Conservation (phyloP, 2,113 vertebrate genomes). For the Crotalus tigris region DNA sequence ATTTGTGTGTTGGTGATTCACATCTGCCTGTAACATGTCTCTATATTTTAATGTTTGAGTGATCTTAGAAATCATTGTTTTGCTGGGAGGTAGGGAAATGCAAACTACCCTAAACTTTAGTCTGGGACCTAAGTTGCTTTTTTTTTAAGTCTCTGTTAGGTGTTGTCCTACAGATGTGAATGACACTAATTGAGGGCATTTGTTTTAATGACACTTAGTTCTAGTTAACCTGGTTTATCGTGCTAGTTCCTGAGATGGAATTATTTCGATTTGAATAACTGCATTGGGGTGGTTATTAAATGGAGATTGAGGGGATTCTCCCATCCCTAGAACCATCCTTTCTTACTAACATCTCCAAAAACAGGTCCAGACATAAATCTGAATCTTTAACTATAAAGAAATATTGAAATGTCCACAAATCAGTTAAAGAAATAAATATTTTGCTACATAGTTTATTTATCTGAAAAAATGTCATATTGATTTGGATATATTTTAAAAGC, state of each 20-base stretch:
- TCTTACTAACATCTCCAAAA: neutral
- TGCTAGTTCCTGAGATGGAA: neutral
- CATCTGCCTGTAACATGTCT: neutral
- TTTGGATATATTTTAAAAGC: neutral
- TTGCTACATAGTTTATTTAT: neutral
- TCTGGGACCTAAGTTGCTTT: neutral
- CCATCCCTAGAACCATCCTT: neutral
- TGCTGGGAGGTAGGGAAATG: neutral
- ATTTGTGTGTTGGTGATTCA: neutral
- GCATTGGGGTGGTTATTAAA: neutral
- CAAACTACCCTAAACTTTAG: neutral
- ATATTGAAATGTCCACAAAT: constrained; percentile 3
- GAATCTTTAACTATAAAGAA: neutral
- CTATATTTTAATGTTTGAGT: neutral
- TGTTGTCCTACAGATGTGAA: neutral
- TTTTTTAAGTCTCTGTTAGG: neutral
- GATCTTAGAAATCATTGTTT: neutral
- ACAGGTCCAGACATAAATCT: neutral
- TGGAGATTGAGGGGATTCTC: neutral
- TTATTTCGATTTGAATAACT: neutral
- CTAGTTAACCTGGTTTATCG: neutral
- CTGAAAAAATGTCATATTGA: neutral
- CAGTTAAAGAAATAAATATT: neutral
- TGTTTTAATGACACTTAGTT: neutral
- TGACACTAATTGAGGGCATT: neutral